Conservation (phyloP, 35 echinoderm and acorn worm species). For the Diadema setosum region DNA sequence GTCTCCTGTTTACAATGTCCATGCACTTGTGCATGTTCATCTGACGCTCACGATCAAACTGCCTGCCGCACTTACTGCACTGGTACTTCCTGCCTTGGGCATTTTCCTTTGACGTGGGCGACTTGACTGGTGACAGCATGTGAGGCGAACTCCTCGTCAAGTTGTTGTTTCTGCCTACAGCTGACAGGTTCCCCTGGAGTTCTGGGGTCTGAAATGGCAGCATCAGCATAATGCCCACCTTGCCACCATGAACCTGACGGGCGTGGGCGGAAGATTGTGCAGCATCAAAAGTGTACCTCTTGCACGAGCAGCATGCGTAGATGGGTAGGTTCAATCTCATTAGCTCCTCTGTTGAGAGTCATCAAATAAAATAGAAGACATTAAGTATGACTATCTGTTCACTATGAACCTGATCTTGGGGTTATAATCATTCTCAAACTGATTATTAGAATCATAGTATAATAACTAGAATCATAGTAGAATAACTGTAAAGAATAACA, state of each 20-base stretch:
- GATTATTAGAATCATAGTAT: background rate
- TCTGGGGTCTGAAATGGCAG: background rate
- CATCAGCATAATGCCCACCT: background rate
- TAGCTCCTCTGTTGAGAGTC: background rate
- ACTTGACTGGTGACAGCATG: background rate
- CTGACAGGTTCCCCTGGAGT: background rate
- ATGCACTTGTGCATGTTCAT: slow-evolving; percentile 11
- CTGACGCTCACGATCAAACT: background rate
- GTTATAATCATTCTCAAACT: too few species aligned
- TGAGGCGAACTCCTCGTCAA: background rate
- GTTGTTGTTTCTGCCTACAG: too few species aligned
- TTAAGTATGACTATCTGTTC: too few species aligned
- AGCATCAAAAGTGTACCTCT: background rate
- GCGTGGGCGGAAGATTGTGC: background rate
- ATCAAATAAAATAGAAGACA: background rate
- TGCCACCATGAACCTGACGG: background rate
- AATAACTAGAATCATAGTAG: background rate
- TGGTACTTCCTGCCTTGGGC: background rate
- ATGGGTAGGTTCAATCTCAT: background rate
- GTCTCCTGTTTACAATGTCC: background rate
- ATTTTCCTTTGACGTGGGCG: background rate
- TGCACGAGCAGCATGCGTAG: background rate
- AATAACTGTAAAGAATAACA: background rate
- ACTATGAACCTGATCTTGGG: too few species aligned
- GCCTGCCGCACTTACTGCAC: background rate